Evolutionary conservation across 1,140 invertebrate species (phyloP), one percentile per base, ranked within the genome.

Genomic region (Platyscapa corneri): DNA sequence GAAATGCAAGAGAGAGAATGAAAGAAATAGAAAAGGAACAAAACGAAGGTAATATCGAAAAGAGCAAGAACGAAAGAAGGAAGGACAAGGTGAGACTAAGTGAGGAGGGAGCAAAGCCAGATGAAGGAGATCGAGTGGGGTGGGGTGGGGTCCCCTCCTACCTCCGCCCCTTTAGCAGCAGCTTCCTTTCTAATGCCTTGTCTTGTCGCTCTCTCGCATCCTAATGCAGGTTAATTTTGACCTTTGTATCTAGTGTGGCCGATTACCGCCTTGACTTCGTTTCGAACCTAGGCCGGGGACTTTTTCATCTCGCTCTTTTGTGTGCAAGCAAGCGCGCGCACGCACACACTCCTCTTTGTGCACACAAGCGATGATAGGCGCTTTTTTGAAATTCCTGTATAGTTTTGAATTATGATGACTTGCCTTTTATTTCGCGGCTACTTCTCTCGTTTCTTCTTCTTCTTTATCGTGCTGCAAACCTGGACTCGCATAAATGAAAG

Each of bases 131-230:
- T 65, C 27, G 88, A 89, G 88, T 87, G 88, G 82, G 87, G 89
- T 87, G n/a, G n/a, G n/a, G n/a, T n/a, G n/a, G n/a, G n/a, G n/a
- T n/a, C n/a, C 89, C 90, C 91, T 89, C 87, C 89, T 89, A 87
- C 87, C 87, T 90, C 88, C 88, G 88, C 88, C 91, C 91, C 90
- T 90, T 91, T 90, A 90, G 90, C 90, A 90, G 89, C 89, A 49
- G 70, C 34, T 81, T 42, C 42, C 34, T 49, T 56, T 82, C 60
- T 72, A 72, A 72, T 56, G 27, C 34, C 49, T 56, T 56, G 79
- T 86, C 88, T 79, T 72, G 42, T 81, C 27, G 16, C 39, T 78
- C 65, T 37, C 42, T 46, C 30, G 23, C 39, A 60, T 83, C 81
- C 56, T 83, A 83, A 83, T 83, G 53, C 81, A 83, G 72, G 81